Evolutionary conservation across 1,140 invertebrate genomes (phyloP), one percentile per base, ranked within the genome.

Genomic region (Bombus sibiricus): DNA sequence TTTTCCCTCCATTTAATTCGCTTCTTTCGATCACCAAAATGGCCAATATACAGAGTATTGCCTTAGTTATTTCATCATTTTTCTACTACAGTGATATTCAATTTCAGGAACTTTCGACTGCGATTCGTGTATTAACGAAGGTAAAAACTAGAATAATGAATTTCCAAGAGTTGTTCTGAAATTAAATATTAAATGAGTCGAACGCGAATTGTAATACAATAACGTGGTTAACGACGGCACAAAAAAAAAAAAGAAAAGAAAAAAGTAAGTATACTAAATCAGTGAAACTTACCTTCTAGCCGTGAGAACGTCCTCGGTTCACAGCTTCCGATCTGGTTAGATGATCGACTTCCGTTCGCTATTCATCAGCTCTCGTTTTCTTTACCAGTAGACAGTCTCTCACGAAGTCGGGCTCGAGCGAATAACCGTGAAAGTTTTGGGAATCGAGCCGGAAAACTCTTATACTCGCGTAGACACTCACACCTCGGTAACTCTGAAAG

Each of bases 381-480:
- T 78, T 43, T 47, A 62, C 74, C 75, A 81, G 76, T 73, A 62
- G 84, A 81, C 86, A 86, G 86, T 89, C 86, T 89, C 81, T 81
- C 88, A 76, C 76, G 85, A n/a, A 85, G 83, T 72, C 66, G 62
- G 62, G 34, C 39, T 37, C 64, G 37, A 47, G 75, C 75, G 88
- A 89, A 83, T 89, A 89, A 83, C 85, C 88, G 81, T 71, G 85
- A 90, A 90, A 90, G 88, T 90, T 89, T 87, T 69, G 85, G 80
- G 80, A 86, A 89, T 72, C 86, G 78, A 86, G 85, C 79, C 81
- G 83, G 80, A 86, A 86, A 76, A 85, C 76, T 80, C 68, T 80
- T 59, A 28, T n/a, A 86, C 78, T 59, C 59, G 74, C 74, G 68
- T 86, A 77, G 88, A 88, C 78, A 79, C 74, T 73, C 77, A 79